Conservation (phyloP, 2,797 vertebrate genomes). For the Pangasius mekongensis region DNA sequence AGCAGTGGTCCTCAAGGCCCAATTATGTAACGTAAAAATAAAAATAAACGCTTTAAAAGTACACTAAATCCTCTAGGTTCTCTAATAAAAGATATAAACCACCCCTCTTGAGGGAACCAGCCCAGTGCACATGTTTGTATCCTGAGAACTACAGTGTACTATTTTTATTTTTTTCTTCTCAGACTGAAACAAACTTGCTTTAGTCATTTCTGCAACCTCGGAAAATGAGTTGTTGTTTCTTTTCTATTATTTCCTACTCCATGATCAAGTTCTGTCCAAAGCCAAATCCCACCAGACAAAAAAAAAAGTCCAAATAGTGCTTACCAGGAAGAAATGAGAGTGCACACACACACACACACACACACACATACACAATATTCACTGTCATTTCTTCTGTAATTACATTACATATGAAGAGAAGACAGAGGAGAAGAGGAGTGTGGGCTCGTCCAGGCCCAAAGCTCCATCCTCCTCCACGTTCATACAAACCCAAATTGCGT, state of each 20-base stretch:
- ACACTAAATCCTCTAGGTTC: slow-evolving; percentile 15
- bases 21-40: slow-evolving; percentile 12
- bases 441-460: neutral
- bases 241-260: neutral
- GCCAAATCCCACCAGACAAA: neutral
- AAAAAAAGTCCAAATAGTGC: slow-evolving; percentile 3
- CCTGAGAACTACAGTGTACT: neutral
- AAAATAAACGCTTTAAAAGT: slow-evolving; percentile 10
- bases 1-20: slow-evolving; percentile 1
- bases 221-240: neutral
- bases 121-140: neutral
- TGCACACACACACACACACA: slow-evolving; percentile 1
- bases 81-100: slow-evolving; percentile 23
- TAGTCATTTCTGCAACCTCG: no score
- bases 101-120: neutral
- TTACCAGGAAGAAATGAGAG: slow-evolving; percentile 33
- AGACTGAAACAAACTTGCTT: neutral
- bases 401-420: slow-evolving; percentile 23
- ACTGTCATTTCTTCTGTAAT: slow-evolving; percentile 24
- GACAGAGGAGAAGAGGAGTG: slow-evolving; percentile 18
- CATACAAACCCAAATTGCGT: neutral
- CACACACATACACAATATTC: neutral
- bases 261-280: neutral
- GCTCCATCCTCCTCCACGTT: neutral
- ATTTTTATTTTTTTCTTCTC: neutral